phyloP scores from a whole-genome alignment of 2,797 vertebrate species.

The Emys orbicularis region DNA sequence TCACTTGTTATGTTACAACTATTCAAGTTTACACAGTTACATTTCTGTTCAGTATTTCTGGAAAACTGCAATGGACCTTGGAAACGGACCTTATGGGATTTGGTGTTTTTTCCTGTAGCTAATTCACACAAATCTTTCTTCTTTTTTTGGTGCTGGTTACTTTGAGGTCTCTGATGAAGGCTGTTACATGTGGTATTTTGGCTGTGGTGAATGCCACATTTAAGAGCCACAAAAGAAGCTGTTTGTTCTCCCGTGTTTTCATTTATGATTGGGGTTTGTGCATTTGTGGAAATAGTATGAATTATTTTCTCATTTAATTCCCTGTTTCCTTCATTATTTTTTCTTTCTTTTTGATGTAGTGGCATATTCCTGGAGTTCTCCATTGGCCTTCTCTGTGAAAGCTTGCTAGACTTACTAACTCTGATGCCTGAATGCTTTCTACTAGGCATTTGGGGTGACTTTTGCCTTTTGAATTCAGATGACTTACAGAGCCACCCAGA shows the following conservation, averaged over 20 bases:
- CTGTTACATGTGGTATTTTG: too few relatives aligned
- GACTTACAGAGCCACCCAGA: not conserved
- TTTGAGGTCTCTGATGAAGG: not conserved
- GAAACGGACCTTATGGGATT: not conserved
- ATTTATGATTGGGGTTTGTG: not conserved
- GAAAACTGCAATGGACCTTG: not conserved
- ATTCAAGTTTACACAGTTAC: not conserved
- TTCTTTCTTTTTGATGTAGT: not conserved
- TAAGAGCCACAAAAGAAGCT: not conserved
- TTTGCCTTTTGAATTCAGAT: not conserved
- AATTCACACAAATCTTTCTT: not conserved
- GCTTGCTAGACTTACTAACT: not conserved
- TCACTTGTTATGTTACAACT: not conserved
- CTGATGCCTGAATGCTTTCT: not conserved
- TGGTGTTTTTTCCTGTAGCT: not conserved
- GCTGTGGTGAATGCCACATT: not conserved
- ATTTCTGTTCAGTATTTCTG: not conserved
- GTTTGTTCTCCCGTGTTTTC: not conserved
- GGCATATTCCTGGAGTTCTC: not conserved
- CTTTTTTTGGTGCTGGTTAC: not conserved
- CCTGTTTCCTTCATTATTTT: not conserved
- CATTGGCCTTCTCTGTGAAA: not conserved
- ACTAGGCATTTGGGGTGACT: not conserved
- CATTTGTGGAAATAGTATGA: not conserved
- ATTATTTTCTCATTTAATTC: not conserved